Conservation (phyloP, 2,113 vertebrate genomes). For the Saimiri boliviensis region DNA sequence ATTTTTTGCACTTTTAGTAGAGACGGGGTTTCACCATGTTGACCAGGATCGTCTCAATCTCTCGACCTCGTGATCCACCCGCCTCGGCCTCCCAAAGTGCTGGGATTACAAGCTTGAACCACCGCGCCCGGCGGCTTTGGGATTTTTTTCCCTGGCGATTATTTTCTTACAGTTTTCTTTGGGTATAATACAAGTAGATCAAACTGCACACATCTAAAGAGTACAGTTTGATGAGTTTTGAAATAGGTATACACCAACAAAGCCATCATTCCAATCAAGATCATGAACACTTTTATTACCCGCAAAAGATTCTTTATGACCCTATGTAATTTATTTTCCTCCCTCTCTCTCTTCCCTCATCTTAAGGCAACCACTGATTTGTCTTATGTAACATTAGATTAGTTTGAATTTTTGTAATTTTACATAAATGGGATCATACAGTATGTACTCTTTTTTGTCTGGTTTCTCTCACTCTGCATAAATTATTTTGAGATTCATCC, state of each 20-base stretch:
- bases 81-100: too few species aligned
- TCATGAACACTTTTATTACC: not conserved
- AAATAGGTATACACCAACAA: not conserved
- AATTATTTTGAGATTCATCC: conserved; percentile 45
- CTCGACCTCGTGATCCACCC: too few species aligned
- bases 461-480: conserved; percentile 4
- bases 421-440: not conserved
- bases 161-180: not conserved
- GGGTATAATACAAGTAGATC: not conserved
- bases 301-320: not conserved
- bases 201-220: conserved; percentile 4
- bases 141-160: not conserved
- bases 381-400: conserved; percentile 34
- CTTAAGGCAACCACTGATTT: not conserved
- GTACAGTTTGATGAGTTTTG: conserved; percentile 5
- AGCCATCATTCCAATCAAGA: conserved; percentile 22
- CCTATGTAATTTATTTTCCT: not conserved
- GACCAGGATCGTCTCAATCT: too few species aligned
- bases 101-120: too few species aligned
- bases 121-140: too few species aligned
- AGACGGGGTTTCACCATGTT: too few species aligned
- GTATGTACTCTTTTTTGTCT: not conserved
- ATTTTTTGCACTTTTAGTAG: too few species aligned
- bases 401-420: conserved; percentile 28
- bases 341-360: not conserved